These are phyloP conservation scores for Cremastinae sp. DNA, from an alignment of 2,888 invertebrate species.

Conservation along the genomic window DNA sequence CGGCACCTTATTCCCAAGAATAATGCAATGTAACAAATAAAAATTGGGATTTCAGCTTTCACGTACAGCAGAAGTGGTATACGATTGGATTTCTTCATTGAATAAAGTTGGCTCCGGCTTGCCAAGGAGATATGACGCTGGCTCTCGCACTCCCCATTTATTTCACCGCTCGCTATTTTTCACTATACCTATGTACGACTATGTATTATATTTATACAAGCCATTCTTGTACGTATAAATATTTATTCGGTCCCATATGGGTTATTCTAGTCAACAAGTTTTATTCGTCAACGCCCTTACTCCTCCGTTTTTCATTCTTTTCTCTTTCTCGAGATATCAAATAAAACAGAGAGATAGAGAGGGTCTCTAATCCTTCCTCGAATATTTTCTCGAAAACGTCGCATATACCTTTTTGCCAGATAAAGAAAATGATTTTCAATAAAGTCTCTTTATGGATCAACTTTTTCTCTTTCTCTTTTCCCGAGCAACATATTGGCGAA, in stretches of 20 bases:
- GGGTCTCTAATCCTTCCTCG: too few species aligned
- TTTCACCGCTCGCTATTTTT: slow-evolving; percentile 2
- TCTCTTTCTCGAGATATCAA: too few species aligned
- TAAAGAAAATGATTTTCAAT: too few species aligned
- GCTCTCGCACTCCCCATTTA: slow-evolving; percentile 18
- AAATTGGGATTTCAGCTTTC: slow-evolving; percentile 29
- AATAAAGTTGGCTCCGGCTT: slow-evolving; percentile 52
- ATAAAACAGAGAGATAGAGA: too few species aligned
- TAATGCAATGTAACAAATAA: slow-evolving; percentile 42
- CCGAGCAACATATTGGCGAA: too few species aligned
- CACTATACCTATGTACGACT: neutral
- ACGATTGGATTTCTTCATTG: slow-evolving; percentile 57
- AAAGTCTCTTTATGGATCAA: too few species aligned
- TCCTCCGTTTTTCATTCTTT: too few species aligned
- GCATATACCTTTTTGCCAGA: too few species aligned
- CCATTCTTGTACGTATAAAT: slow-evolving; percentile 5
- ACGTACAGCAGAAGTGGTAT: slow-evolving; percentile 37
- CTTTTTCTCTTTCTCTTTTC: too few species aligned
- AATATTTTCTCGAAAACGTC: too few species aligned
- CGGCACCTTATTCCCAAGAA: neutral
- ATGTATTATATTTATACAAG: neutral
- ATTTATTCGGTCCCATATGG: slow-evolving; percentile 6
- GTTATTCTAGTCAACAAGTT: neutral
- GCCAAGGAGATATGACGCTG: slow-evolving; percentile 53
- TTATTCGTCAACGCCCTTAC: too few species aligned